These are phyloP conservation scores for Antheraea assamensis DNA, from an alignment of 2,888 invertebrate genomes.

Conservation along the genomic window DNA sequence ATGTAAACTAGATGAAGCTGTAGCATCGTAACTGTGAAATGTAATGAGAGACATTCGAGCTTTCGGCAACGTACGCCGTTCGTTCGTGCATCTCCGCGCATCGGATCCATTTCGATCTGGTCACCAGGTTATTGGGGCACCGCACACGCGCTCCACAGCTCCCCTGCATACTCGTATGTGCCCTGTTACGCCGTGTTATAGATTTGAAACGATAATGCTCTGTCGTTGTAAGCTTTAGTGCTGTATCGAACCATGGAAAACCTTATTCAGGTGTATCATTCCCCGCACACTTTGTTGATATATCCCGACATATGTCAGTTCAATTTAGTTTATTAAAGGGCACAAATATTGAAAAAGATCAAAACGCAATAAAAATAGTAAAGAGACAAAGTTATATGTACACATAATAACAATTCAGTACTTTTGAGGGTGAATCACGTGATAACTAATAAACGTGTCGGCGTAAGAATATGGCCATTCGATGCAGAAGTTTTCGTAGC, in stretches of 20 bases:
- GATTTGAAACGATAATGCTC: slow-evolving; percentile 10
- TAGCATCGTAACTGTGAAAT: not conserved
- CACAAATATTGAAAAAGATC: too few relatives aligned
- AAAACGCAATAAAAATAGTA: too few relatives aligned
- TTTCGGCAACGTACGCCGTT: slow-evolving; percentile 18
- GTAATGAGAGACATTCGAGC: slow-evolving; percentile 3
- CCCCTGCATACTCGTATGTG: slow-evolving; percentile 18
- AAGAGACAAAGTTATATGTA: too few relatives aligned
- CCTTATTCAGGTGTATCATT: not conserved
- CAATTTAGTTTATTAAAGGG: too few relatives aligned
- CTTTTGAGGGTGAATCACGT: too few relatives aligned
- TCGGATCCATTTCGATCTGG: slow-evolving; percentile 30
- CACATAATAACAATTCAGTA: too few relatives aligned
- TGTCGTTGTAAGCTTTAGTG: not conserved
- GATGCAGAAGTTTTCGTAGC: too few relatives aligned
- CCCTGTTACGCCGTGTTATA: slow-evolving; percentile 23
- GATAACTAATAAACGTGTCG: too few relatives aligned
- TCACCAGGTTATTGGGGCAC: slow-evolving; percentile 44
- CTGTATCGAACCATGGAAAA: not conserved
- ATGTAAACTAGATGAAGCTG: too few relatives aligned
- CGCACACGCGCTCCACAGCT: slow-evolving; percentile 41
- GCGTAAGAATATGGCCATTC: too few relatives aligned
- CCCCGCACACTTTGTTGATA: too few relatives aligned
- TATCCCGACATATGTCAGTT: too few relatives aligned
- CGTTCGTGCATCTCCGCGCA: slow-evolving; percentile 26